Base-by-base conservation (phyloP, 2,888 invertebrate species). In the Scaeva pyrastri region DNA sequence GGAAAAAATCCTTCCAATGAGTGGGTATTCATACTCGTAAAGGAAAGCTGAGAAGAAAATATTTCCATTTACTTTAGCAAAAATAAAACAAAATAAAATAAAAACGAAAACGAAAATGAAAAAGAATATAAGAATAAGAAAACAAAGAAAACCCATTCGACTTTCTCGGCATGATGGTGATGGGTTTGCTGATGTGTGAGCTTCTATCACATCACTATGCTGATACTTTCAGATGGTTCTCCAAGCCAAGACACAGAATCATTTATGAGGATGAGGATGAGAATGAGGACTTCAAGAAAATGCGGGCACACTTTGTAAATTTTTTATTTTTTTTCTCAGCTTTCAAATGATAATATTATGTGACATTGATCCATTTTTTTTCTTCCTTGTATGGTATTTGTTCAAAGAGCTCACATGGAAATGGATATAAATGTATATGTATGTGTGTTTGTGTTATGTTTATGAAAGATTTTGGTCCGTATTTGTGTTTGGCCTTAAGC, bases 281-380 rank as follows among this genome's bases (percentile, higher is more conserved):
- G n/a, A n/a, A n/a, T n/a, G n/a, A n/a, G n/a, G n/a, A n/a, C 26
- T 55, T 45, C 31, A 66, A 48, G 50, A 41, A 39, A 68, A 50
- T 66, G 48, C 50, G 39, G 64, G 50, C 26, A 31, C 21, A 55
- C 39, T 75, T 43, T 19, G 26, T 66, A 60, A 85, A 80, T 80
- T 68, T 72, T 58, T 39, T 7, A 4, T 75, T 72, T 76, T 81
- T 85, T 81, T 85, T 56, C 62, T 62, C 68, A 76, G 80, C 62
- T 85, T 70, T 50, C 73, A 73, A 76, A 81, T 56, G 48, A 76
- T 81, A 70, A 68, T 52, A 68, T 81, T 60, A 81, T 85, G 81
- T 81, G 85, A 81, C 85, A 85, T 73, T 85, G 85, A 85, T 85
- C 81, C 76, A 68, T 45, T 39, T 52, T 50, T 45, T 68, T 31